These are phyloP conservation scores for Drosophila acutilabella DNA, from an alignment of 2,888 invertebrate genomes.

Conservation along the genomic window DNA sequence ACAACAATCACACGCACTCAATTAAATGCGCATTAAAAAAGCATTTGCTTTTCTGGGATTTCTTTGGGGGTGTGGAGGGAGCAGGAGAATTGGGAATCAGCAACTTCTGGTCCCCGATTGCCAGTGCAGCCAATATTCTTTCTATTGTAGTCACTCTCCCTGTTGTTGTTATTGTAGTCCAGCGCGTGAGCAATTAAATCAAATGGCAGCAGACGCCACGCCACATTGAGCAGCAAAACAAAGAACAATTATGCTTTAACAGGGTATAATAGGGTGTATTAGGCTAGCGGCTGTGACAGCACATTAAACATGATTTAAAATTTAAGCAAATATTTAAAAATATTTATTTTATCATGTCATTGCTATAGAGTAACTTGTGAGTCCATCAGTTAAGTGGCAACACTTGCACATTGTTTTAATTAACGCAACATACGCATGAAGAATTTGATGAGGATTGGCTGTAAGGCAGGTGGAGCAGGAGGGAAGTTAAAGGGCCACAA, in stretches of 20 bases:
- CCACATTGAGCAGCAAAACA: slow-evolving; percentile 66
- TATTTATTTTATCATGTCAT: too few relatives aligned
- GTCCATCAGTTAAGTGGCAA: not conserved
- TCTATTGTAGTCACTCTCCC: slow-evolving; percentile 42
- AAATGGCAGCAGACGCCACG: slow-evolving; percentile 76
- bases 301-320: too few relatives aligned
- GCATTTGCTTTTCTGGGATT: slow-evolving; percentile 53
- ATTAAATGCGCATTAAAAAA: slow-evolving; percentile 78
- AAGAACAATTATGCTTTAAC: slow-evolving; percentile 6
- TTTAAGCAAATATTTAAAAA: too few relatives aligned
- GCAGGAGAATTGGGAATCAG: slow-evolving; percentile 6
- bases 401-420: slow-evolving; percentile 59
- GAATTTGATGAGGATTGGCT: slow-evolving; percentile 35
- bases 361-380: slow-evolving; percentile 3
- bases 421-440: slow-evolving; percentile 62
- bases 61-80: not conserved
- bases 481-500: slow-evolving; percentile 1
- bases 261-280: slow-evolving; percentile 23
- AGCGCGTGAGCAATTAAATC: slow-evolving; percentile 77
- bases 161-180: slow-evolving; percentile 26
- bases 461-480: not conserved
- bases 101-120: slow-evolving; percentile 21
- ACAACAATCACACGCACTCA: slow-evolving; percentile 70
- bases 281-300: too few relatives aligned
- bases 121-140: slow-evolving; percentile 49